Evolutionary conservation across 2,797 vertebrate genomes (phyloP).

Genomic region (Rhinogobio ventralis): DNA sequence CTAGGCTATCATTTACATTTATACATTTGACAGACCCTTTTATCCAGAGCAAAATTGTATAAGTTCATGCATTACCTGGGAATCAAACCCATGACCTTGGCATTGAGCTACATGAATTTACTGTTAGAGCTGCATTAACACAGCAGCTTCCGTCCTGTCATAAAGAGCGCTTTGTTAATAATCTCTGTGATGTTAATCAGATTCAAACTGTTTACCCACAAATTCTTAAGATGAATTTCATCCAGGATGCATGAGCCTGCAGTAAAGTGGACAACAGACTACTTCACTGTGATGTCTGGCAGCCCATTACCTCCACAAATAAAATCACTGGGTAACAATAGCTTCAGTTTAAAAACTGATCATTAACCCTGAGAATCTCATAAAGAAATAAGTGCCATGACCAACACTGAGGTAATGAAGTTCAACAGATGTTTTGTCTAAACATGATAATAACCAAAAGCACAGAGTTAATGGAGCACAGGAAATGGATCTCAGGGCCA

Average conservation of each 20-base stretch:
- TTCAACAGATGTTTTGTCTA: background rate
- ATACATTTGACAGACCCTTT: background rate
- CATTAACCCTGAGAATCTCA: background rate
- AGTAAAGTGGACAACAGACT: conserved; percentile 10
- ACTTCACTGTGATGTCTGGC: conserved; percentile 2
- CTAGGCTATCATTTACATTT: background rate
- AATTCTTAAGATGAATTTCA: background rate
- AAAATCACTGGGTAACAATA: conserved; percentile 7
- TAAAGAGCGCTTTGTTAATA: conserved; percentile 8
- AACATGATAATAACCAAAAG: conserved; percentile 6
- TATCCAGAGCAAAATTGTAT: background rate
- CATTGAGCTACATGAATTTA: too few species aligned
- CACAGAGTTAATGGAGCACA: background rate
- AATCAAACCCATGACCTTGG: background rate
- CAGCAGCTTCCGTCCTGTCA: background rate
- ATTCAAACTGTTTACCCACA: background rate
- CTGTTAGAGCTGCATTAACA: background rate
- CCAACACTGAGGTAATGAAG: background rate
- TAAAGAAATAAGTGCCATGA: background rate
- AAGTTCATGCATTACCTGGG: background rate
- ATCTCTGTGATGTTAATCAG: conserved; percentile 16
- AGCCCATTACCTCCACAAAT: conserved; percentile 6
- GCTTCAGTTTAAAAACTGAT: background rate
- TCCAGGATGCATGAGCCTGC: background rate
- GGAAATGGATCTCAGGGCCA: background rate